Conservation (phyloP, 2,888 invertebrate genomes). For the Pristionchus exspectatus region DNA sequence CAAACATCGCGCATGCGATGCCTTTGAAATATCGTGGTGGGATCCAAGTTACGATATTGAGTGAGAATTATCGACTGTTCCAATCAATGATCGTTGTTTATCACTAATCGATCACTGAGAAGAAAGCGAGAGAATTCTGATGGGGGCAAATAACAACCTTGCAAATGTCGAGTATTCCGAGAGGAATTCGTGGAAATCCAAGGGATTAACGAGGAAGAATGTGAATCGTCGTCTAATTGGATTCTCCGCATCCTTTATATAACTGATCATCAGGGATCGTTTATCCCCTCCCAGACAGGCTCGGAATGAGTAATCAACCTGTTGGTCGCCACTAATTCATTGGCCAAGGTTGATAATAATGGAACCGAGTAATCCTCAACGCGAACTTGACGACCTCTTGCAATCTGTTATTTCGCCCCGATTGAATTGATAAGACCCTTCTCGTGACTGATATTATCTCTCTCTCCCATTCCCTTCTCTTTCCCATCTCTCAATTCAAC, state of each 20-base stretch:
- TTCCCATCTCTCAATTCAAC: slow-evolving; percentile 16
- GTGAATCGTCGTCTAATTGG: neutral
- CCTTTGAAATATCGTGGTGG: neutral
- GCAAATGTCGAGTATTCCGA: neutral
- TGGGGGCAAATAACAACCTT: neutral
- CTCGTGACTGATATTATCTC: slow-evolving; percentile 34
- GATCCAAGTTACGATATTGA: neutral
- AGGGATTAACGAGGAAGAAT: neutral
- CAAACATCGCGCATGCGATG: neutral
- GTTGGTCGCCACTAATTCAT: neutral
- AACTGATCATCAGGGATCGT: neutral
- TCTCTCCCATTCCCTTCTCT: neutral
- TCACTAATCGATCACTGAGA: neutral
- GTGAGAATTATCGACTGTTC: neutral
- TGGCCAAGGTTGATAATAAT: neutral
- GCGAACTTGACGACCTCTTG: neutral
- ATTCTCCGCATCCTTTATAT: neutral
- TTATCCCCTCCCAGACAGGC: neutral
- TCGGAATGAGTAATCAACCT: slow-evolving; percentile 1
- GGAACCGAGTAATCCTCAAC: neutral
- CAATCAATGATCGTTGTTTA: slow-evolving; percentile 2
- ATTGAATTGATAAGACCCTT: neutral
- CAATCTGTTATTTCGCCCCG: slow-evolving; percentile 30
- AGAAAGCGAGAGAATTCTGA: neutral
- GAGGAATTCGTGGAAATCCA: neutral